Evolutionary conservation across 1,140 invertebrate genomes (phyloP).

Genomic region (Dendroctonus valens): DNA sequence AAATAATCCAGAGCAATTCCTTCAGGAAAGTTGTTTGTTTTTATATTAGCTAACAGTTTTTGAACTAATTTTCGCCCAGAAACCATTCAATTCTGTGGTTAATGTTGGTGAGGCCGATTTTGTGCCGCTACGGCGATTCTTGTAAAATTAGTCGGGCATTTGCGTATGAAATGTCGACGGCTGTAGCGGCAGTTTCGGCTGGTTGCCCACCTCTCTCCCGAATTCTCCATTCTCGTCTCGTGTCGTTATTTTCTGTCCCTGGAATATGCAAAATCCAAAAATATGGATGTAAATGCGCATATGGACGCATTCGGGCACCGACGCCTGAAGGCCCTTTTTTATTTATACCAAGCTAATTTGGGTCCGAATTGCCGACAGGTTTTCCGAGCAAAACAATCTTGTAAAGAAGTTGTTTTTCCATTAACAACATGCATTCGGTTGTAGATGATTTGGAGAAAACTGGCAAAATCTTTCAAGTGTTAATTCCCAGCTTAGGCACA

Average conservation of each 20-base stretch:
- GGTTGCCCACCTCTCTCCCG: not conserved
- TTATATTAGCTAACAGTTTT: not conserved
- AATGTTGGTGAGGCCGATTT: not conserved
- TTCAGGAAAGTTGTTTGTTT: not conserved
- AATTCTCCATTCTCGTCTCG: not conserved
- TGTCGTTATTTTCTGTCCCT: conserved; percentile 11
- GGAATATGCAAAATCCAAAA: conserved; percentile 13
- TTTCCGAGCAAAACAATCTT: not conserved
- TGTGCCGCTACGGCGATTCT: not conserved
- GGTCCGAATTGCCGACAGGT: not conserved
- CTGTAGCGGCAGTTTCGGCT: not conserved
- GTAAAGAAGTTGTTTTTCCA: not conserved
- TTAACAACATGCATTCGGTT: not conserved
- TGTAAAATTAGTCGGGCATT: conserved; percentile 10
- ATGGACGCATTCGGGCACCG: not conserved
- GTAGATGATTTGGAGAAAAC: too few relatives aligned
- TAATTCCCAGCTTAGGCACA: too few relatives aligned
- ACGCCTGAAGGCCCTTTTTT: conserved; percentile 1
- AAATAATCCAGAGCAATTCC: not conserved
- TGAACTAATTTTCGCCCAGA: not conserved
- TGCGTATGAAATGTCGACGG: conserved; percentile 10
- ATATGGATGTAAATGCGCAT: conserved; percentile 17
- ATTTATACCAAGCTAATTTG: not conserved
- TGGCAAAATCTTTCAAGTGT: too few relatives aligned
- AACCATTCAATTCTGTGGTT: not conserved